Conservation (phyloP, 2,888 invertebrate genomes). For the Penaeus monodon region DNA sequence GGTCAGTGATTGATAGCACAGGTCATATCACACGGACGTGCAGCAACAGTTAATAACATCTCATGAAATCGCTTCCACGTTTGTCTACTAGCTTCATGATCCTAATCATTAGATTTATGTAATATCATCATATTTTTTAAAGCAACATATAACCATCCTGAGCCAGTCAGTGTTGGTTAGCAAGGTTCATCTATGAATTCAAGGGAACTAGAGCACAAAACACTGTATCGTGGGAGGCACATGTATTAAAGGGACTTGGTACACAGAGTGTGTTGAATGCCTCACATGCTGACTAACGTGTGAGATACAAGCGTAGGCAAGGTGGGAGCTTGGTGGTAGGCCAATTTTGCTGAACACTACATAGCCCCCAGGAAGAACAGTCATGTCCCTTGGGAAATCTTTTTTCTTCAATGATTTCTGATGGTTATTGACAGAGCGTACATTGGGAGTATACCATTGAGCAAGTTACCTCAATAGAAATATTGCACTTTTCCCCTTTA, state of each 20-base stretch:
- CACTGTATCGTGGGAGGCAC: conserved; percentile 47
- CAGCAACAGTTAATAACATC: conserved; percentile 28
- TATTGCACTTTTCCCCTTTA: no score
- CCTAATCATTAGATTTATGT: background rate
- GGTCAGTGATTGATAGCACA: conserved; percentile 46
- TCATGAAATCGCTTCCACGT: background rate
- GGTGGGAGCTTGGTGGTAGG: conserved; percentile 36
- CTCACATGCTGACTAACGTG: conserved; percentile 46
- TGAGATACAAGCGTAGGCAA: conserved; percentile 35
- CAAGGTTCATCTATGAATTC: background rate
- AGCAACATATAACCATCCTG: background rate
- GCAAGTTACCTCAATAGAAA: no score
- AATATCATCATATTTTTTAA: background rate
- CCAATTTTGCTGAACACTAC: conserved; percentile 22
- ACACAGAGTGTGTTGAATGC: conserved; percentile 28
- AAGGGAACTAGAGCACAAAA: conserved; percentile 53
- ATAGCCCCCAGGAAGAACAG: background rate
- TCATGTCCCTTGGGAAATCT: background rate
- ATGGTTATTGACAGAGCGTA: no score
- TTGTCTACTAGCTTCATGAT: background rate
- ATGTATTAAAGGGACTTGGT: conserved; percentile 52
- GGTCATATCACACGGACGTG: conserved; percentile 43
- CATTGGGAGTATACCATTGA: no score
- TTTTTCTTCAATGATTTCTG: no score
- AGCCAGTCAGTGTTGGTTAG: background rate